Conservation (phyloP, 2,888 invertebrate species). For the Minunthozetes semirufus region DNA sequence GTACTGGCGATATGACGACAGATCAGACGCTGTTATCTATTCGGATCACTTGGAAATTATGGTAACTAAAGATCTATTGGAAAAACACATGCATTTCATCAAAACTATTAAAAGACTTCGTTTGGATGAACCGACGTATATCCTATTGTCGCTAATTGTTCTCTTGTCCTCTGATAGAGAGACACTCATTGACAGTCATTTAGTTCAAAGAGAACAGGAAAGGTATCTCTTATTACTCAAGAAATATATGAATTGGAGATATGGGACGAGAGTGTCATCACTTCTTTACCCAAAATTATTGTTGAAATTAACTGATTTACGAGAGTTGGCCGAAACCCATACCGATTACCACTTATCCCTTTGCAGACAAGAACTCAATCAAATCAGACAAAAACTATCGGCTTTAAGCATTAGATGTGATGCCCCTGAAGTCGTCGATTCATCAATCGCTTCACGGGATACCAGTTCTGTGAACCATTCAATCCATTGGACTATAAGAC, state of each 20-base stretch:
- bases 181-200: constrained; percentile 45
- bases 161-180: constrained; percentile 50
- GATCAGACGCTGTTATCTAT: constrained; percentile 1
- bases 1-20: constrained; percentile 43
- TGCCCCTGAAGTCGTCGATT: not conserved
- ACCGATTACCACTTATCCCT: constrained; percentile 45
- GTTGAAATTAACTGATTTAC: constrained; percentile 49
- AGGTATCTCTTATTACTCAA: constrained; percentile 44
- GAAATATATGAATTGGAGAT: constrained; percentile 47
- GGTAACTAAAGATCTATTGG: constrained; percentile 47
- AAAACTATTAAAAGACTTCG: constrained; percentile 48
- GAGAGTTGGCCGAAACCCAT: constrained; percentile 47
- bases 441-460: not conserved
- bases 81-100: constrained; percentile 50
- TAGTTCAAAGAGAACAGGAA: constrained; percentile 48
- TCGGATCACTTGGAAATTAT: constrained; percentile 46
- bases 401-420: constrained; percentile 41
- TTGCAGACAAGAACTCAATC: constrained; percentile 44
- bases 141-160: constrained; percentile 50
- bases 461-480: not conserved
- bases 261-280: constrained; percentile 46
- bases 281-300: constrained; percentile 49
- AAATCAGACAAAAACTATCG: constrained; percentile 45
- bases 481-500: constrained; percentile 1
- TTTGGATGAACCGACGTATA: constrained; percentile 48